A percentile compares a stretch with the other conserved stretches of the same genome.
These are phyloP conservation scores for Phrynocephalus versicolor DNA, from an alignment of 2,113 vertebrate species.

Conservation along the genomic window DNA sequence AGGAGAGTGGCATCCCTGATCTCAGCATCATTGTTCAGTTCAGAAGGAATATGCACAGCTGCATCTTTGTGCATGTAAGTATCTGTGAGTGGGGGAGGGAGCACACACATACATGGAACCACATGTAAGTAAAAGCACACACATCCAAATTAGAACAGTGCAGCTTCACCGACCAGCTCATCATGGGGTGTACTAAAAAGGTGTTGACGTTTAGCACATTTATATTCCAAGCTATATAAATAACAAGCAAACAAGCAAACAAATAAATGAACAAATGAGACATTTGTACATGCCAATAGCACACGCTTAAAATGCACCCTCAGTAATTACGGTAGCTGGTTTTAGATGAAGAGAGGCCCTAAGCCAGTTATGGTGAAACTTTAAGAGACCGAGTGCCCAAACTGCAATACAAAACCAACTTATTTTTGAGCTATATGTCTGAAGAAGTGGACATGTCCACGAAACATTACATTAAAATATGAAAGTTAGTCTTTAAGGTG, in stretches of 20 bases:
- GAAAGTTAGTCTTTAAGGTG: no score
- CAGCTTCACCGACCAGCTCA: not conserved
- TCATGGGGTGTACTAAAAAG: not conserved
- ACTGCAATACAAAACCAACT: no score
- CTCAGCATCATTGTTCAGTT: not conserved
- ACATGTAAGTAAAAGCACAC: not conserved
- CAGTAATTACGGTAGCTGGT: not conserved
- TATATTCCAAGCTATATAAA: not conserved
- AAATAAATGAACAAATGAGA: not conserved
- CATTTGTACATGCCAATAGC: not conserved
- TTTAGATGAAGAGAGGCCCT: no score
- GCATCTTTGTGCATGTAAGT: not conserved
- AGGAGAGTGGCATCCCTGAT: not conserved
- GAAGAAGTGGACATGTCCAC: no score
- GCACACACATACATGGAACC: not conserved
- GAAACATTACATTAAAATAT: no score
- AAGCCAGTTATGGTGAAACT: no score
- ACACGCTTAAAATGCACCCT: not conserved
- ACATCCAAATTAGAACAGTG: not conserved
- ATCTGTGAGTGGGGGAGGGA: no score
- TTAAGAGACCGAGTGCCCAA: no score
- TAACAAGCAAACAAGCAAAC: no score
- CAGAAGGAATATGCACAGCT: not conserved
- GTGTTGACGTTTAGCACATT: not conserved
- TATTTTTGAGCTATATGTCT: no score